Evolutionary conservation across 2,797 vertebrate genomes (phyloP).

Genomic region (Picus viridis): DNA sequence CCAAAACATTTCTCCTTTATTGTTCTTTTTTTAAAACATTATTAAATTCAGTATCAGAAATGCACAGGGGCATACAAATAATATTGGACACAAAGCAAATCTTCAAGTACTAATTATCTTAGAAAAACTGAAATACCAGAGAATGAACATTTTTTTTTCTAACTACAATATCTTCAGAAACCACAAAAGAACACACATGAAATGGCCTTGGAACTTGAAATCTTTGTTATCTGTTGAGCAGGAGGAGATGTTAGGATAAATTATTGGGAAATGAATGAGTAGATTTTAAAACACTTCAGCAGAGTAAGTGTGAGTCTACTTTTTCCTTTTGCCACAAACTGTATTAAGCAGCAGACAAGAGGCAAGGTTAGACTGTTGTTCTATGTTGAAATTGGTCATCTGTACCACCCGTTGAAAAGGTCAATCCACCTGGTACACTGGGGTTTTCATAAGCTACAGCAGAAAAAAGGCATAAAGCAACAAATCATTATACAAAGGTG

Average conservation of each 20-base stretch:
- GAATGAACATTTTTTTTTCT: background rate
- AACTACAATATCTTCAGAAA: background rate
- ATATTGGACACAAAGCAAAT: background rate
- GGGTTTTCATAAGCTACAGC: background rate
- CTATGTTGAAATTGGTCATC: background rate
- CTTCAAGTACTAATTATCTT: background rate
- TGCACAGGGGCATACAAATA: background rate
- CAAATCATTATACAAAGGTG: background rate
- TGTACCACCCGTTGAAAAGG: background rate
- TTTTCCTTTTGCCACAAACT: background rate
- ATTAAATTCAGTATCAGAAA: constrained; percentile 2
- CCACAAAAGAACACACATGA: background rate
- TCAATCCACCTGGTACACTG: background rate
- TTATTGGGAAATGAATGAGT: background rate
- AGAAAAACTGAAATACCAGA: background rate
- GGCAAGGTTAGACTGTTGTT: background rate
- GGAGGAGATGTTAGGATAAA: background rate
- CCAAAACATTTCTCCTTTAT: constrained; percentile 16
- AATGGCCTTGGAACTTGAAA: background rate
- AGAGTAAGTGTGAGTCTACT: background rate
- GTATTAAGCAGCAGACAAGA: background rate
- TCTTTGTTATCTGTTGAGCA: background rate
- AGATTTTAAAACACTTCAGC: background rate
- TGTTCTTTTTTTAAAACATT: background rate
- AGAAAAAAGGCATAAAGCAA: constrained; percentile 3